Percentiles rank a stretch among this genome's conserved stretches.
These are phyloP conservation scores for Polyodon spathula DNA, from an alignment of 2,113 vertebrate species.

Conservation along the genomic window DNA sequence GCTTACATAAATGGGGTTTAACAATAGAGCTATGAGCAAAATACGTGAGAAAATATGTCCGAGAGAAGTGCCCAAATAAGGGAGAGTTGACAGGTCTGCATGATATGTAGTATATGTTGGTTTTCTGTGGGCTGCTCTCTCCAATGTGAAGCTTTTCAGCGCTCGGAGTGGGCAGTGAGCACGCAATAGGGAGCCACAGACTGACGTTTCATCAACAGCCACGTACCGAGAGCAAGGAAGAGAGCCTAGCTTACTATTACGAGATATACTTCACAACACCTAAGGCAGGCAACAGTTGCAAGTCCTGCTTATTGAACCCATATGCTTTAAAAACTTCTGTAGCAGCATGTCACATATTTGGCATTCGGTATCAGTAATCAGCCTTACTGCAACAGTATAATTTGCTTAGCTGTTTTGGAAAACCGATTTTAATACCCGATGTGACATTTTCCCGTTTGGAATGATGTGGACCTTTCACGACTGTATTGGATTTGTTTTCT, in stretches of 20 bases:
- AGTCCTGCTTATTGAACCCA: conserved; percentile 22
- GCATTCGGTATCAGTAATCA: conserved; percentile 22
- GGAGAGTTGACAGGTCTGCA: no score
- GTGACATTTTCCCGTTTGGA: conserved; percentile 32
- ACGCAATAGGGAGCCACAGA: conserved; percentile 20
- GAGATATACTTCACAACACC: conserved; percentile 28
- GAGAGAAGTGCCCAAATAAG: no score
- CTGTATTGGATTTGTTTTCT: conserved; percentile 59
- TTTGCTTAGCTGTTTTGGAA: conserved; percentile 21
- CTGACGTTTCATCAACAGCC: conserved; percentile 29
- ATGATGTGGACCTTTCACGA: conserved; percentile 64
- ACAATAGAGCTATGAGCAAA: no score
- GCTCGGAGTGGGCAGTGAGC: conserved; percentile 3
- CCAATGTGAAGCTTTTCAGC: background rate
- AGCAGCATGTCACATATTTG: conserved; percentile 44
- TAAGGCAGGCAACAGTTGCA: conserved; percentile 31
- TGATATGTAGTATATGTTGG: no score
- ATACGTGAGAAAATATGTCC: no score
- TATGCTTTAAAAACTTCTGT: conserved; percentile 23
- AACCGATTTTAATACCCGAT: conserved; percentile 21
- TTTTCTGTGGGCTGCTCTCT: background rate
- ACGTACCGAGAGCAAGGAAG: conserved; percentile 19
- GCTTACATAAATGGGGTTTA: no score
- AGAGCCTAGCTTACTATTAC: conserved; percentile 18
- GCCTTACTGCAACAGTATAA: conserved; percentile 35